These are phyloP conservation scores for Cephonodes hylas DNA, from an alignment of 2,888 invertebrate genomes.

Conservation along the genomic window DNA sequence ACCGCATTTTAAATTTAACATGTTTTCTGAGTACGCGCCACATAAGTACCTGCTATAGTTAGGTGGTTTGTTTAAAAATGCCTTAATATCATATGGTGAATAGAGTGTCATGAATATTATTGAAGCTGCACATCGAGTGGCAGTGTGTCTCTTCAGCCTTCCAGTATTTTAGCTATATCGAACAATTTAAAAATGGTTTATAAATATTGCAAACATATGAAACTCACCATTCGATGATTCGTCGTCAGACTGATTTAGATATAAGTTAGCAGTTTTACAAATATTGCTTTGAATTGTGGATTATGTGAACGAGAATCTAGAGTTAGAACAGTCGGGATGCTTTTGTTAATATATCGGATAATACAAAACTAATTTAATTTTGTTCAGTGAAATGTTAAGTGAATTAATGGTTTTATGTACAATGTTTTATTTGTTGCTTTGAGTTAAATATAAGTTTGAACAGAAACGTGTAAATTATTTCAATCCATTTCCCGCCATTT, in stretches of 20 bases:
- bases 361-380: not conserved
- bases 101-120: too few relatives aligned
- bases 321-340: too few relatives aligned
- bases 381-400: not conserved
- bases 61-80: too few relatives aligned
- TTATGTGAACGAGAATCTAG: too few relatives aligned
- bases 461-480: not conserved
- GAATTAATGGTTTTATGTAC: not conserved
- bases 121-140: too few relatives aligned
- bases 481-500: slow-evolving; percentile 14
- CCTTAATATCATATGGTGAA: too few relatives aligned
- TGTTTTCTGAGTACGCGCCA: too few relatives aligned
- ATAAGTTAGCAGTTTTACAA: slow-evolving; percentile 26
- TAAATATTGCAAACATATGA: slow-evolving; percentile 13
- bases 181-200: not conserved
- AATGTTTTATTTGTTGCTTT: slow-evolving; percentile 12
- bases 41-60: too few relatives aligned
- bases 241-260: slow-evolving; percentile 68
- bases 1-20: too few relatives aligned
- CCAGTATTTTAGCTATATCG: not conserved
- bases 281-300: not conserved
- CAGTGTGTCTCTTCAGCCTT: too few relatives aligned
- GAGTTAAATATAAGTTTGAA: not conserved
- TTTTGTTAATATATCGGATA: too few relatives aligned
- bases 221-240: slow-evolving; percentile 74